These are phyloP conservation scores for Pachyrhynchus sulphureomaculatus DNA, from an alignment of 1,140 invertebrate genomes.

Conservation along the genomic window DNA sequence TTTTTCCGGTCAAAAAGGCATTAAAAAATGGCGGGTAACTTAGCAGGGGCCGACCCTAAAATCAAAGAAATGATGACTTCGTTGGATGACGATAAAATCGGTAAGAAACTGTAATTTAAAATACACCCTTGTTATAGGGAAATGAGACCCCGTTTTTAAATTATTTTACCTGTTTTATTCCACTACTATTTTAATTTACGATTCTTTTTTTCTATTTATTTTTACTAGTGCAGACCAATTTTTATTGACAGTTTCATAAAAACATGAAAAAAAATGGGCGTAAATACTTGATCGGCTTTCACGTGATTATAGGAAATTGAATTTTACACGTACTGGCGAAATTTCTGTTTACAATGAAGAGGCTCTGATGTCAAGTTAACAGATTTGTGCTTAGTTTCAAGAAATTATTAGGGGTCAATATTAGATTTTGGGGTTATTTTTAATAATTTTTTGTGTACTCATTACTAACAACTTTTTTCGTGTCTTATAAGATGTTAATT, in stretches of 20 bases:
- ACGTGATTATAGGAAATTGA: constrained; percentile 29
- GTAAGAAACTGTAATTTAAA: constrained; percentile 56
- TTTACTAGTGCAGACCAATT: too few relatives aligned
- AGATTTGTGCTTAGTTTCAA: too few relatives aligned
- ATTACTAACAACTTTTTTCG: background rate
- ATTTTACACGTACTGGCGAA: background rate
- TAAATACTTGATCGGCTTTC: constrained; percentile 23
- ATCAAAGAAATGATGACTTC: constrained; percentile 72
- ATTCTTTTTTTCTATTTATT: too few relatives aligned
- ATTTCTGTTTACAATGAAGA: constrained; percentile 6
- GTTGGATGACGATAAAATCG: constrained; percentile 78
- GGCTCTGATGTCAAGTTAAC: background rate
- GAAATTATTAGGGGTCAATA: too few relatives aligned
- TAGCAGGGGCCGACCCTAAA: constrained; percentile 54
- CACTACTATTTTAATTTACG: background rate
- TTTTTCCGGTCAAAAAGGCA: constrained; percentile 7
- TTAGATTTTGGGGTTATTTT: too few relatives aligned
- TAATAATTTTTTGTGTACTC: too few relatives aligned
- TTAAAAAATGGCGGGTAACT: constrained; percentile 19
- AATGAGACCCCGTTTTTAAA: background rate
- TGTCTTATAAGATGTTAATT: background rate
- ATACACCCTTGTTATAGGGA: background rate
- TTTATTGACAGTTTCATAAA: background rate
- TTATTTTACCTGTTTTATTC: background rate
- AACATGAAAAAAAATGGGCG: constrained; percentile 20